A percentile compares a stretch with the other conserved stretches of the same genome.
These are phyloP conservation scores for Belgica antarctica DNA, from an alignment of 2,888 invertebrate genomes.

Conservation along the genomic window DNA sequence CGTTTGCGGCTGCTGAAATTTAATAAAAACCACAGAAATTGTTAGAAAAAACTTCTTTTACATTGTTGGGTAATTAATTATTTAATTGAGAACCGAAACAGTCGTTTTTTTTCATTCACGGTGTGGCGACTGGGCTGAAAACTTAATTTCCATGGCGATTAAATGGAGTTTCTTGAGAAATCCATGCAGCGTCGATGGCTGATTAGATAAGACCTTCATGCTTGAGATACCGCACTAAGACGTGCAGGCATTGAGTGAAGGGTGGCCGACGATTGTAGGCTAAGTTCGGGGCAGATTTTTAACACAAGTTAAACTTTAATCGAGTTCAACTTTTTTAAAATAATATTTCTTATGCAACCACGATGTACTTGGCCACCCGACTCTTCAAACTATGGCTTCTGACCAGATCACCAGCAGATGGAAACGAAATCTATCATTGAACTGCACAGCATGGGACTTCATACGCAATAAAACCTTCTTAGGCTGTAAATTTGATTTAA, in stretches of 20 bases:
- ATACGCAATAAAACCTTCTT: constrained; percentile 15
- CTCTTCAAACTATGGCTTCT: too few species aligned
- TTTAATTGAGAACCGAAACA: constrained; percentile 43
- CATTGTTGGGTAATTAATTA: constrained; percentile 42
- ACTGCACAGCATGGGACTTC: constrained; percentile 24
- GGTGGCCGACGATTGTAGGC: too few species aligned
- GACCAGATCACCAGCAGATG: constrained; percentile 32
- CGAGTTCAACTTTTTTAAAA: too few species aligned
- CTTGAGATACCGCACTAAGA: constrained; percentile 30
- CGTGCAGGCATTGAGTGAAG: too few species aligned
- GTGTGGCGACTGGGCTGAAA: constrained; percentile 39
- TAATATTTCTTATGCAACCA: too few species aligned
- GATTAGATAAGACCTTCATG: constrained; percentile 43
- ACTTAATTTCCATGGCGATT: constrained; percentile 43
- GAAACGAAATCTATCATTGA: constrained; percentile 32
- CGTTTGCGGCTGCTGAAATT: neutral
- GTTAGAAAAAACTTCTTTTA: constrained; percentile 22
- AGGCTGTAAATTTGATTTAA: constrained; percentile 16
- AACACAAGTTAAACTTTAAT: too few species aligned
- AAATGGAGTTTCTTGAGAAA: neutral
- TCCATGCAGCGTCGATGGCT: constrained; percentile 34
- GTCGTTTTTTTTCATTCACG: constrained; percentile 16
- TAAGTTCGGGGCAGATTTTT: too few species aligned
- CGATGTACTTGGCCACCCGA: too few species aligned
- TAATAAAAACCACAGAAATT: neutral